These are phyloP conservation scores for Ceratoteleas bidentatus DNA, from an alignment of 1,140 invertebrate species.

Conservation along the genomic window DNA sequence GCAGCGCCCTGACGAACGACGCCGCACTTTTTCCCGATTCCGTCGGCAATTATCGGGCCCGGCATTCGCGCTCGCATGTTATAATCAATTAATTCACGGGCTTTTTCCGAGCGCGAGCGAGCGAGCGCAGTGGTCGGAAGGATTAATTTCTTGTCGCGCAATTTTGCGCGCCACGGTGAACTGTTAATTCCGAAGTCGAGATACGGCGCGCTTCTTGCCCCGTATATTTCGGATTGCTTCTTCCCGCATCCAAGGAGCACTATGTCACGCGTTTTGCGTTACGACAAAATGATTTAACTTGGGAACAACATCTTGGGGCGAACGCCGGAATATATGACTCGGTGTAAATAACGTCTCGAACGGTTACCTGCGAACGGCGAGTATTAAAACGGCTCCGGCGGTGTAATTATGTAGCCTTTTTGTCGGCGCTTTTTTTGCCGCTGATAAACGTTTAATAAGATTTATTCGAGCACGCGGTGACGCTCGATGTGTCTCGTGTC, in stretches of 20 bases:
- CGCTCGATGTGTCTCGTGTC: no score
- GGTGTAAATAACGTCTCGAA: slow-evolving; percentile 39
- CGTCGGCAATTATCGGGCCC: slow-evolving; percentile 13
- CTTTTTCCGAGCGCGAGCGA: slow-evolving; percentile 31
- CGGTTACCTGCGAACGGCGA: slow-evolving; percentile 27
- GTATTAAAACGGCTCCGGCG: slow-evolving; percentile 11
- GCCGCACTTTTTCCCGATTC: slow-evolving; percentile 31
- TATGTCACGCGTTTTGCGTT: slow-evolving; percentile 59
- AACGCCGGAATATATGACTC: slow-evolving; percentile 28
- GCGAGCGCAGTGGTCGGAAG: slow-evolving; percentile 40
- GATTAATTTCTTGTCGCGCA: slow-evolving; percentile 61
- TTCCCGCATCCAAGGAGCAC: slow-evolving; percentile 49
- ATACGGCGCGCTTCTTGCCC: slow-evolving; percentile 55
- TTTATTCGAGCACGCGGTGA: neutral
- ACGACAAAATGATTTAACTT: slow-evolving; percentile 60
- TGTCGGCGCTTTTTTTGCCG: neutral
- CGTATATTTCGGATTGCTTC: slow-evolving; percentile 61
- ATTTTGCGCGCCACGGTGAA: slow-evolving; percentile 51
- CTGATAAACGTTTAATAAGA: neutral
- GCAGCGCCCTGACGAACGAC: slow-evolving; percentile 11
- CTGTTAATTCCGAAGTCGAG: slow-evolving; percentile 60
- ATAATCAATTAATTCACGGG: slow-evolving; percentile 57
- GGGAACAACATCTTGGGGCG: slow-evolving; percentile 48
- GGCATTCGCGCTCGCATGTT: slow-evolving; percentile 35
- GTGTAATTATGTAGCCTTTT: slow-evolving; percentile 12